Evolutionary conservation across 92 coral and sea anemone genomes (phyloP).

Genomic region (Porites rus): DNA sequence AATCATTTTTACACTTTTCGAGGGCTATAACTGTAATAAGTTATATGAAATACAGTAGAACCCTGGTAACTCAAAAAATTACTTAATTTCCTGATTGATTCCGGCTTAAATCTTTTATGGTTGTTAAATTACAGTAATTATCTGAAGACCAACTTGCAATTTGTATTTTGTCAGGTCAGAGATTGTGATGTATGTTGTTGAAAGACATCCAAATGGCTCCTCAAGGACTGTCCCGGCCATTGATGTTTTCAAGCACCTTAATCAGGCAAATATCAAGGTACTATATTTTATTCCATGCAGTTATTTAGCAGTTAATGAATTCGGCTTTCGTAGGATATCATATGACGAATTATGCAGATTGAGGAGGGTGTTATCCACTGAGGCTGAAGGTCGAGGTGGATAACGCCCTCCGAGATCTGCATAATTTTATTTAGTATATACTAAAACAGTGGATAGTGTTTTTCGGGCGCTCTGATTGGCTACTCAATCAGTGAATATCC

Average conservation of each 20-base stretch:
- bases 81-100: background rate
- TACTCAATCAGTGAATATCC: too few relatives aligned
- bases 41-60: too few relatives aligned
- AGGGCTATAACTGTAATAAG: too few relatives aligned
- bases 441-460: too few relatives aligned
- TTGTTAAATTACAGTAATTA: too few relatives aligned
- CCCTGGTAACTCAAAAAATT: too few relatives aligned
- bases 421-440: too few relatives aligned
- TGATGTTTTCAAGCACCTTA: constrained; percentile 79
- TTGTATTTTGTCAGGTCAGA: constrained; percentile 78
- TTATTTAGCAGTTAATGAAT: background rate
- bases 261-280: constrained; percentile 89
- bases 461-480: too few relatives aligned
- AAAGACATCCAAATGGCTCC: constrained; percentile 95
- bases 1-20: too few relatives aligned
- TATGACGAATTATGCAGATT: background rate
- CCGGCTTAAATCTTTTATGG: background rate
- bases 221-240: constrained; percentile 87
- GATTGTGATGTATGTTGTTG: constrained; percentile 94
- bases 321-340: background rate
- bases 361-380: too few relatives aligned
- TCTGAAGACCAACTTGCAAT: background rate
- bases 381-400: too few relatives aligned
- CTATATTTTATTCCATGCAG: background rate
- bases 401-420: too few relatives aligned